A percentile compares a stretch with the other conserved stretches of the same genome.
phyloP scores from a whole-genome alignment of 2,888 invertebrate species.

The Scaptomyza caliginosa region DNA sequence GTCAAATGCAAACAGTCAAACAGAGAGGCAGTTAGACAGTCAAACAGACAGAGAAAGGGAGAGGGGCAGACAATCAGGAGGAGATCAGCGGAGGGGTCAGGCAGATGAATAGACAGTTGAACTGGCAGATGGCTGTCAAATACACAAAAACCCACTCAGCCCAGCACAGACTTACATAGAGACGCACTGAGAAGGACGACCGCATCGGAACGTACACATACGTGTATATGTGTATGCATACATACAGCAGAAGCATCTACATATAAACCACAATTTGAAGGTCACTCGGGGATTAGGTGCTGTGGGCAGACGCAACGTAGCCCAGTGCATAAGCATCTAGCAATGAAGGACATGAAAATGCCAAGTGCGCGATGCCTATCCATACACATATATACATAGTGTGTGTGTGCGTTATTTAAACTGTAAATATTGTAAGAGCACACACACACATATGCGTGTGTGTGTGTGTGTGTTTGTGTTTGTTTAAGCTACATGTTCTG shows the following conservation, averaged over 20 bases:
- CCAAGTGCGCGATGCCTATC: constrained; percentile 17
- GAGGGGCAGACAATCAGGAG: constrained; percentile 3
- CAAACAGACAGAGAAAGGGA: constrained; percentile 15
- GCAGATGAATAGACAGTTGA: constrained; percentile 58
- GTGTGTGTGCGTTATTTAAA: constrained; percentile 30
- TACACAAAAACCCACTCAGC: constrained; percentile 49
- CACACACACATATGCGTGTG: neutral
- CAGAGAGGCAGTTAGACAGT: constrained; percentile 28
- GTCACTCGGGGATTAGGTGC: constrained; percentile 53
- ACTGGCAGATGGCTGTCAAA: constrained; percentile 64
- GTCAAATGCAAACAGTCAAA: constrained; percentile 71
- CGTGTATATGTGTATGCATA: neutral
- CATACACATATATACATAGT: neutral
- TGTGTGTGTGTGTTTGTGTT: constrained; percentile 5
- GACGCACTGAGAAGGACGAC: constrained; percentile 31
- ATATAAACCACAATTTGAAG: constrained; percentile 47
- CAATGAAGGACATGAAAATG: constrained; percentile 55
- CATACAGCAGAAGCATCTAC: constrained; percentile 1
- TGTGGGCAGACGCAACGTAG: constrained; percentile 37
- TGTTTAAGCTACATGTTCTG: constrained; percentile 18
- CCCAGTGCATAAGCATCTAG: constrained; percentile 42
- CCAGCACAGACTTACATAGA: constrained; percentile 3
- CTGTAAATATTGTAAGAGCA: constrained; percentile 58
- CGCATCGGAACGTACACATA: constrained; percentile 35
- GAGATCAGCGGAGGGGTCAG: neutral